These are phyloP conservation scores for Spilogale gracilis DNA, from an alignment of 2,113 vertebrate genomes.

Conservation along the genomic window DNA sequence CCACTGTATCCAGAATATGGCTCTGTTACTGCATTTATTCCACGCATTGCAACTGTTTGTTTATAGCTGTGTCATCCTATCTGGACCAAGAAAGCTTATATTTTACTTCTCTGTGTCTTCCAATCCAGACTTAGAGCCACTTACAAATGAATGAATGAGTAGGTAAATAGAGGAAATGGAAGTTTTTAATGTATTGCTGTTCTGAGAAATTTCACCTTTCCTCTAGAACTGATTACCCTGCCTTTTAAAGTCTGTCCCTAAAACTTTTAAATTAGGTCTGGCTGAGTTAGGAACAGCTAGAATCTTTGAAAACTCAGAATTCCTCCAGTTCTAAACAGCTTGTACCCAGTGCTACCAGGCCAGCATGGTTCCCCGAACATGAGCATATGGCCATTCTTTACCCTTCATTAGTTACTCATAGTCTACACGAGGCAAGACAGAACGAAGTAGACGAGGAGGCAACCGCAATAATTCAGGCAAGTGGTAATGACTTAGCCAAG, in stretches of 20 bases:
- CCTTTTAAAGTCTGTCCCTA: neutral
- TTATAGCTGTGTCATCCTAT: neutral
- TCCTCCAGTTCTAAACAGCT: neutral
- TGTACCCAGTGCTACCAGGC: neutral
- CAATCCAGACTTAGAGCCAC: neutral
- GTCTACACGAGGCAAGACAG: neutral
- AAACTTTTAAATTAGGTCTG: neutral
- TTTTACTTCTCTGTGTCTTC: neutral
- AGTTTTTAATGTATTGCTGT: slow-evolving; percentile 10
- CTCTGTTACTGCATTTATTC: neutral
- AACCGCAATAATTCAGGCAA: neutral
- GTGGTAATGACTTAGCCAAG: neutral
- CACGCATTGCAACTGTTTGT: neutral
- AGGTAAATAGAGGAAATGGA: neutral
- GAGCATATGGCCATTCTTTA: neutral
- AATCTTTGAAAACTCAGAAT: neutral
- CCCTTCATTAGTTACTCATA: neutral
- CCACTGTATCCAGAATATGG: too few relatives aligned
- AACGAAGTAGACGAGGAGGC: neutral
- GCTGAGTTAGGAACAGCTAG: neutral
- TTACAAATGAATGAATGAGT: neutral
- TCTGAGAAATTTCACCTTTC: neutral
- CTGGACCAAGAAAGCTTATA: neutral
- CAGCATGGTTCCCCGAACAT: neutral
- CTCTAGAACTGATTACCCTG: neutral